Conservation (phyloP, 2,888 invertebrate genomes). For the Sarcophaga subvicina region DNA sequence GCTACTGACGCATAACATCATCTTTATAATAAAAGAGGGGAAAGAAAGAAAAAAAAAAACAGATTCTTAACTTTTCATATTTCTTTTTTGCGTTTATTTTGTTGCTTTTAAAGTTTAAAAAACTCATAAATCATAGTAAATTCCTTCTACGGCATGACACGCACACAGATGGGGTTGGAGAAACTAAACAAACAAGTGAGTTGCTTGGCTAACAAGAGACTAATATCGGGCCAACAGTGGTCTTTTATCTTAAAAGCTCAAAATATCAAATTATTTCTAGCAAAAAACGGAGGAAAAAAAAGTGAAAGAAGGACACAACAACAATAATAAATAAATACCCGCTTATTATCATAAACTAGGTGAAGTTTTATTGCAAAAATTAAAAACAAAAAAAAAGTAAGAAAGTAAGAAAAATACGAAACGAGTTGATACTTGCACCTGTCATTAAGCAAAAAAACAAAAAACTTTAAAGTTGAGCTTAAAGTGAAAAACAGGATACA, state of each 20-base stretch:
- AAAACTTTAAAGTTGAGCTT: slow-evolving; percentile 14
- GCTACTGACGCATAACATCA: slow-evolving; percentile 43
- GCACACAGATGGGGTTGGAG: background rate
- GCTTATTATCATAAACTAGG: slow-evolving; percentile 64
- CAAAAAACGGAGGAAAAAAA: background rate
- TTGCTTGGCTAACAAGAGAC: slow-evolving; percentile 48
- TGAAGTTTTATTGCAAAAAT: slow-evolving; percentile 45
- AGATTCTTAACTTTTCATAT: slow-evolving; percentile 16
- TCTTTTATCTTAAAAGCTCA: slow-evolving; percentile 52
- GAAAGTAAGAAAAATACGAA: background rate
- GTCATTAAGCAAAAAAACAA: slow-evolving; percentile 18
- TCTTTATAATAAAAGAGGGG: slow-evolving; percentile 1
- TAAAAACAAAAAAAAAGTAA: background rate
- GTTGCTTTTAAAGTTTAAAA: slow-evolving; percentile 56
- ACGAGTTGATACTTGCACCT: slow-evolving; percentile 50
- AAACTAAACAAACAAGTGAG: slow-evolving; percentile 56
- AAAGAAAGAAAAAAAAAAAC: background rate
- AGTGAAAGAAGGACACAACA: slow-evolving; percentile 26
- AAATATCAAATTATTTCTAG: slow-evolving; percentile 49
- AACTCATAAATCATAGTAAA: slow-evolving; percentile 75
- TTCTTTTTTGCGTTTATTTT: background rate
- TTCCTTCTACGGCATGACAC: background rate
- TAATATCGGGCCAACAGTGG: slow-evolving; percentile 48
- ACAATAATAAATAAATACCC: slow-evolving; percentile 49
- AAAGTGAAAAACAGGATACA: slow-evolving; percentile 65